Conservation (phyloP, 1,140 invertebrate species). For the Drosophila saltans region DNA sequence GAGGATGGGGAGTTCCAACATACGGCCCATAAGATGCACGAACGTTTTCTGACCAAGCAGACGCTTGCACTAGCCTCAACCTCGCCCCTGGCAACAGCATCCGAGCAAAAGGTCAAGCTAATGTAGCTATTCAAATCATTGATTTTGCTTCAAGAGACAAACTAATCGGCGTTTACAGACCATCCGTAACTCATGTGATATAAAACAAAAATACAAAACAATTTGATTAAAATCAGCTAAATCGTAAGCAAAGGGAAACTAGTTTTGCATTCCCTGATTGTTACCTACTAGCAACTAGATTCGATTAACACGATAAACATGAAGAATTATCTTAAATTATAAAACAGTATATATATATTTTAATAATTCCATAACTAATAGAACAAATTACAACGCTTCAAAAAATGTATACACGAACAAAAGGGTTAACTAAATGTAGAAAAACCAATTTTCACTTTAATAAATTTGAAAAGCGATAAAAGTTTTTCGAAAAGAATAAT, state of each 20-base stretch:
- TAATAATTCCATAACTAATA: conserved; percentile 71
- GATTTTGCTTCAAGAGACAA: conserved; percentile 11
- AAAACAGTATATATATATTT: conserved; percentile 59
- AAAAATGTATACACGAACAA: conserved; percentile 22
- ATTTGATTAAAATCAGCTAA: conserved; percentile 26
- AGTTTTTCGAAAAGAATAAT: neutral
- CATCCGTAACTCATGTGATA: conserved; percentile 62
- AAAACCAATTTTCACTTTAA: conserved; percentile 26
- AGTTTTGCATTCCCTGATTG: neutral
- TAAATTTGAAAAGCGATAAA: conserved; percentile 49
- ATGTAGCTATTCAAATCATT: conserved; percentile 45
- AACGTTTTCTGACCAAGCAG: conserved; percentile 59
- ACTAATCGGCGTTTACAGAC: conserved; percentile 42
- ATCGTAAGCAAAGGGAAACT: conserved; percentile 39
- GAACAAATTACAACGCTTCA: conserved; percentile 72
- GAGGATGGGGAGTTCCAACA: conserved; percentile 72
- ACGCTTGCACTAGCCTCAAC: conserved; percentile 36
- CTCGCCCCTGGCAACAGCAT: conserved; percentile 1
- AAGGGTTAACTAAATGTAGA: conserved; percentile 39
- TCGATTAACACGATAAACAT: conserved; percentile 26
- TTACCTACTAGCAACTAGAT: conserved; percentile 18
- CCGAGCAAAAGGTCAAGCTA: conserved; percentile 56
- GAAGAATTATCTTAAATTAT: conserved; percentile 20
- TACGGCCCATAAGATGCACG: conserved; percentile 64
- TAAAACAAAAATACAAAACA: conserved; percentile 23